Percentiles rank a stretch among this genome's conserved stretches.
Conservation (phyloP, 2,888 invertebrate species). For the Pollenia labialis region DNA sequence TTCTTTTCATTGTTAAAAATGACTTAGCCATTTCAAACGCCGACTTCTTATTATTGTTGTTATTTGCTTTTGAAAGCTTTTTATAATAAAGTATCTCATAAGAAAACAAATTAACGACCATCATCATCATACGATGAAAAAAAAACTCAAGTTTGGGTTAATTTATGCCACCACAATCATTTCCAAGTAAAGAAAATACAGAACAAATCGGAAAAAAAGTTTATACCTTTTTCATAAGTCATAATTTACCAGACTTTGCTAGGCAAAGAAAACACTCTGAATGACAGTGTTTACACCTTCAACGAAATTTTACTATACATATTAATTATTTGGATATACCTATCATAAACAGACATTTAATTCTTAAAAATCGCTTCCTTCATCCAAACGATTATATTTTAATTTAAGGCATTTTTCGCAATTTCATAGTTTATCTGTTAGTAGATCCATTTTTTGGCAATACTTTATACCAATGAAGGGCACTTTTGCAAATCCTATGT, state of each 20-base stretch:
- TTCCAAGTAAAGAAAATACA: constrained; percentile 47
- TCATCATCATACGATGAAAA: constrained; percentile 27
- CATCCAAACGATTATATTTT: no score
- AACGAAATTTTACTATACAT: not conserved
- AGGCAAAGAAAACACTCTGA: constrained; percentile 25
- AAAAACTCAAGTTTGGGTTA: constrained; percentile 45
- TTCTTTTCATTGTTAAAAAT: constrained; percentile 50
- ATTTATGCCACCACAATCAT: constrained; percentile 68
- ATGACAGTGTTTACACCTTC: constrained; percentile 22
- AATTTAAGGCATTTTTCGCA: no score
- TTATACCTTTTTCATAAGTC: constrained; percentile 1
- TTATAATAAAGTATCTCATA: constrained; percentile 69
- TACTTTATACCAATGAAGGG: no score
- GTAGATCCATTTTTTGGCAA: no score
- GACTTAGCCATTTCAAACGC: constrained; percentile 21
- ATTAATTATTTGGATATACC: no score
- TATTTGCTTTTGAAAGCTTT: constrained; percentile 67
- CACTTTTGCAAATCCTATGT: no score
- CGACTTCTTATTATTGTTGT: constrained; percentile 44
- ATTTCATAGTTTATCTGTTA: no score
- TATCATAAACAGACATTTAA: no score
- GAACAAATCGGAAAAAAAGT: constrained; percentile 26
- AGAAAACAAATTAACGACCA: constrained; percentile 72
- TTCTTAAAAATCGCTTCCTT: no score
- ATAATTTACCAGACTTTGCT: constrained; percentile 41